Evolutionary conservation across 2,797 vertebrate species (phyloP).

Genomic region (Paramormyrops hopkinsi): DNA sequence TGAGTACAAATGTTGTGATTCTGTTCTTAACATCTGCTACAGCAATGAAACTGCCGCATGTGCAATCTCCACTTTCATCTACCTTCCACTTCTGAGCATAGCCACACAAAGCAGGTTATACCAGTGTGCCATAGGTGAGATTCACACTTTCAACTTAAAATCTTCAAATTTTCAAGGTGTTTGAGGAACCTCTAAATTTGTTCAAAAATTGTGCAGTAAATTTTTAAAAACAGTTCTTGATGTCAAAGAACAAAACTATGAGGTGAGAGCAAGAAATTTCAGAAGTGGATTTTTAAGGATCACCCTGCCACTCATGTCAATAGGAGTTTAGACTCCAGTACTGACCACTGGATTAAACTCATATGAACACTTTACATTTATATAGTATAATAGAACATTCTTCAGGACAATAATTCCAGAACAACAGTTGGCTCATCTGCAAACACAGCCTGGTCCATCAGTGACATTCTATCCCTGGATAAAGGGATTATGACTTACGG

Average conservation of each 20-base stretch:
- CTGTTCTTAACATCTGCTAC: neutral
- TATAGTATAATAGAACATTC: neutral
- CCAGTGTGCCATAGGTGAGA: neutral
- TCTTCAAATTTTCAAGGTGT: too few species aligned
- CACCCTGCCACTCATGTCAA: neutral
- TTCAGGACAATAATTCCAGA: neutral
- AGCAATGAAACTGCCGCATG: neutral
- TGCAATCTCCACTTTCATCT: neutral
- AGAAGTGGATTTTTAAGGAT: too few species aligned
- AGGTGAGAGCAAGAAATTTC: too few species aligned
- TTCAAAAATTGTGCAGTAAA: neutral
- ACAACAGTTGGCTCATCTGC: neutral
- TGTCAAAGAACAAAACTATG: neutral
- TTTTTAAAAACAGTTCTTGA: neutral
- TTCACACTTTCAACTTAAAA: neutral
- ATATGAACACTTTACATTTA: neutral
- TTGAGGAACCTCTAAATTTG: neutral
- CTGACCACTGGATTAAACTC: neutral
- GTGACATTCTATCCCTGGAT: neutral
- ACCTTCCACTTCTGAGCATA: neutral
- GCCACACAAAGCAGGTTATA: neutral
- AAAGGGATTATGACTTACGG: slow-evolving; percentile 34
- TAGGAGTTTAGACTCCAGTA: neutral
- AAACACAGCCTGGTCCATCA: neutral
- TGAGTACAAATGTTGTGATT: neutral